phyloP scores from a whole-genome alignment of 2,113 vertebrate genomes.

The Echinops telfairi region DNA sequence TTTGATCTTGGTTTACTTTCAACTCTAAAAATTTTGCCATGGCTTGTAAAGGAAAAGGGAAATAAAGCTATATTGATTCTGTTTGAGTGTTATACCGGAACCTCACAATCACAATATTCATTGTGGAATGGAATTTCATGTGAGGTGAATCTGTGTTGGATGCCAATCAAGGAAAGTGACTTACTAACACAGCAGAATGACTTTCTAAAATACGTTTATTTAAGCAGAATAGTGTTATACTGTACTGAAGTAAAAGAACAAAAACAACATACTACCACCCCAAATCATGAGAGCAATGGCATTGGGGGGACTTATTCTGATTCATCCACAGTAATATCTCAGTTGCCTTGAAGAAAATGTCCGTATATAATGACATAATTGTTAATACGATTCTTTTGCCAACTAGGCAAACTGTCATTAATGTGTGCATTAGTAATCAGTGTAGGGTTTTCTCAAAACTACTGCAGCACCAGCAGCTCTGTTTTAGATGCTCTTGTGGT shows the following conservation, averaged over 20 bases:
- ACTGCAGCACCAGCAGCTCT: slow-evolving; percentile 84
- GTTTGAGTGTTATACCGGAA: slow-evolving; percentile 52
- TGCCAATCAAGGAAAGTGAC: slow-evolving; percentile 34
- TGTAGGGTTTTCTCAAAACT: slow-evolving; percentile 86
- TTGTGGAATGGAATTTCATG: slow-evolving; percentile 48
- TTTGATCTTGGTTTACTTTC: slow-evolving; percentile 74
- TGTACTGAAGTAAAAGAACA: not conserved
- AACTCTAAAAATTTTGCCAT: slow-evolving; percentile 51
- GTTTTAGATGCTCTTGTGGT: slow-evolving; percentile 84
- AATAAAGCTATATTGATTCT: slow-evolving; percentile 63
- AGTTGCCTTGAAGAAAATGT: slow-evolving; percentile 76
- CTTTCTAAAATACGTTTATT: too few relatives aligned
- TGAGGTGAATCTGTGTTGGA: slow-evolving; percentile 15
- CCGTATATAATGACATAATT: slow-evolving; percentile 82
- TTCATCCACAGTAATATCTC: slow-evolving; percentile 63
- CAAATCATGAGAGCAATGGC: slow-evolving; percentile 28
- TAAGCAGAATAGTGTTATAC: slow-evolving; percentile 26
- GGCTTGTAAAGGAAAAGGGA: slow-evolving; percentile 56
- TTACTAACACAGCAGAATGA: slow-evolving; percentile 16
- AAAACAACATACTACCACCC: not conserved
- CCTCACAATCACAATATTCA: slow-evolving; percentile 14
- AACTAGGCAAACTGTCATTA: slow-evolving; percentile 83
- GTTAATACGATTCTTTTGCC: slow-evolving; percentile 84
- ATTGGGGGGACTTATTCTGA: slow-evolving; percentile 73
- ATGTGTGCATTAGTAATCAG: slow-evolving; percentile 85